These are phyloP conservation scores for Chelmon rostratus DNA, from an alignment of 2,797 vertebrate genomes.

Conservation along the genomic window DNA sequence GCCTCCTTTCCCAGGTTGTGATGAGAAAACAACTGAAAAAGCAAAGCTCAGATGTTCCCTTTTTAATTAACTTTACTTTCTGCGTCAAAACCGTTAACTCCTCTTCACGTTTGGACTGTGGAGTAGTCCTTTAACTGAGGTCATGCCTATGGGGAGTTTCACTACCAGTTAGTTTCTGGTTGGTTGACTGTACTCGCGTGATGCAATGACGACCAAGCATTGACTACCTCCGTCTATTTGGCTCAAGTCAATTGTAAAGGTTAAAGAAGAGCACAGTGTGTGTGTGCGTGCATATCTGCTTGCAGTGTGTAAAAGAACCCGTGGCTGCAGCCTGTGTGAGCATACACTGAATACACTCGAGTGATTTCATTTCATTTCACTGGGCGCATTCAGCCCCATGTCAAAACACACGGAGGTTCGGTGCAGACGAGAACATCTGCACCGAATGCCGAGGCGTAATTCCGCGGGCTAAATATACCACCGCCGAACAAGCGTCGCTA, in stretches of 20 bases:
- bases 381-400: constrained; percentile 16
- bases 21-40: neutral
- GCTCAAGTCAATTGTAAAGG: constrained; percentile 55
- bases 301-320: neutral
- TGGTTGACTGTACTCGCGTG: constrained; percentile 44
- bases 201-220: constrained; percentile 39
- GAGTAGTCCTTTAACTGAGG: constrained; percentile 2
- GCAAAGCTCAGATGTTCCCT: neutral
- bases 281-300: neutral
- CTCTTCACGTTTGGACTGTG: constrained; percentile 1
- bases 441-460: constrained; percentile 42
- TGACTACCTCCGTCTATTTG: constrained; percentile 35
- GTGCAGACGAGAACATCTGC: constrained; percentile 64
- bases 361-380: constrained; percentile 32
- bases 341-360: constrained; percentile 10
- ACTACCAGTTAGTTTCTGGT: constrained; percentile 35
- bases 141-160: constrained; percentile 52
- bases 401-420: constrained; percentile 30
- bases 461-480: constrained; percentile 66
- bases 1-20: neutral
- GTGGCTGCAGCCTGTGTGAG: neutral
- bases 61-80: neutral
- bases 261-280: constrained; percentile 23
- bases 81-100: constrained; percentile 20
- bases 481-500: constrained; percentile 49